Evolutionary conservation across 1,140 invertebrate species (phyloP), one percentile per base, ranked within the genome.

Genomic region (Conopomorpha cramerella): DNA sequence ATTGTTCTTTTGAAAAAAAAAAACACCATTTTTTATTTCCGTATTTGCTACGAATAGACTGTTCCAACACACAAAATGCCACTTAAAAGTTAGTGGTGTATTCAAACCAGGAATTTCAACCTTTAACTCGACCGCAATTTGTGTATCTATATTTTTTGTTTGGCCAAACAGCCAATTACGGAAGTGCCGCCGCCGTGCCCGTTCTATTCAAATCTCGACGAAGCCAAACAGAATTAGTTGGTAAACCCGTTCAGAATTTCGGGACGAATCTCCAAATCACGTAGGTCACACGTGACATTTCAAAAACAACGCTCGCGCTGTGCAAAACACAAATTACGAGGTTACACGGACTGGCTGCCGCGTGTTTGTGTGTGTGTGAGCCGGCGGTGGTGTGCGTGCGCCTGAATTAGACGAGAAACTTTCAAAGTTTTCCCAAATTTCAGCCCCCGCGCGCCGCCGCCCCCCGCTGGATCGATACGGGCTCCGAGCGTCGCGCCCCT

Each of bases 391-490:
- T 76, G 71, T 76, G 71, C 65, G 71, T 72, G 67, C 65, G 67
- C 71, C 71, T 76, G 71, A 76, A 76, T 76, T 76, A 76, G 71
- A 76, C 71, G 71, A 58, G 67, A 72, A 76, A 76, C 71, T 76
- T 76, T 76, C 71, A 71, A 76, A 76, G 71, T 76, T 76, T 76
- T 76, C 71, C 71, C 71, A 71, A 76, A 76, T 76, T 76, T 68
- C 54, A 61, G 55, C 63, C 63, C 60, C 50, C 55, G 38, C 52
- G 43, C 35, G 49, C 45, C 49, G 32, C 29, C 17, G 38, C 38
- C n/a, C 36, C 36, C 32, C 28, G 28, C 28, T n/a, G 46, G 70
- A 71, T 73, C 68, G 68, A 73, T 73, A 71, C 28, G 38, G 43
- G 53, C 51, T 55, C 47, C 50, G 45, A 17, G 14, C 25, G 17